Evolutionary conservation across 2,797 vertebrate genomes (phyloP), one percentile per base, ranked within the genome.

Genomic region (Epinephelus awoara): DNA sequence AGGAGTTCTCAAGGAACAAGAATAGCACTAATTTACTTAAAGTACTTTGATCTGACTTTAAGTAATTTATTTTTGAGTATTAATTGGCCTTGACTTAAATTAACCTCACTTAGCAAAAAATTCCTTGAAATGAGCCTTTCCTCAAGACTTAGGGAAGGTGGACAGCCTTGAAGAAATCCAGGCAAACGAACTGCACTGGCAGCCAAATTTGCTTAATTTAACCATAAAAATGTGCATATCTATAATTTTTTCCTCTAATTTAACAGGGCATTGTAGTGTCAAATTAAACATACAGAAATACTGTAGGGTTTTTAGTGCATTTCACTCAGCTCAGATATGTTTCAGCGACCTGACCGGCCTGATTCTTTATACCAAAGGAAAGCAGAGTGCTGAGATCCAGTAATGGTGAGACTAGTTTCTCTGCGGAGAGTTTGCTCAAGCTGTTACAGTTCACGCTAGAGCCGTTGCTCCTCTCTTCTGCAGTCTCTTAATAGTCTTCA

Each of bases 401-500:
- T 55, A 56, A 71, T 68, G 25, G 66, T 55, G 42, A 71, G 51
- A 52, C n/a, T 46, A n/a, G 49, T 46, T 76, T 44, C 69, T 72
- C 72, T 58, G 27, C 52, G 57, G 44, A 72, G 46, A 27, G 44
- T 72, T 73, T 69, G 69, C n/a, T 75, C 44, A 62, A 54, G 64
- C 55, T 76, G 75, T 75, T 76, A 19, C n/a, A 67, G 47, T 71
- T 79, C 64, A 76, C 13, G 10, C 23, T 56, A 49, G 3, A 67
- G 14, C 50, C 13, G 6, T 2, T 17, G 17, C 50, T 70, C 50
- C 57, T 62, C 40, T 55, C 25, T 49, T 72, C 59, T 68, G 49
- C 47, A 50, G 34, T 49, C 47, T 82, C 62, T 54, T 71, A 77
- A 74, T 63, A 69, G 75, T 81, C 72, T 65, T 51, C 79, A 77